These are phyloP conservation scores for Elephantulus edwardii DNA, from an alignment of 2,113 vertebrate genomes.

Conservation along the genomic window DNA sequence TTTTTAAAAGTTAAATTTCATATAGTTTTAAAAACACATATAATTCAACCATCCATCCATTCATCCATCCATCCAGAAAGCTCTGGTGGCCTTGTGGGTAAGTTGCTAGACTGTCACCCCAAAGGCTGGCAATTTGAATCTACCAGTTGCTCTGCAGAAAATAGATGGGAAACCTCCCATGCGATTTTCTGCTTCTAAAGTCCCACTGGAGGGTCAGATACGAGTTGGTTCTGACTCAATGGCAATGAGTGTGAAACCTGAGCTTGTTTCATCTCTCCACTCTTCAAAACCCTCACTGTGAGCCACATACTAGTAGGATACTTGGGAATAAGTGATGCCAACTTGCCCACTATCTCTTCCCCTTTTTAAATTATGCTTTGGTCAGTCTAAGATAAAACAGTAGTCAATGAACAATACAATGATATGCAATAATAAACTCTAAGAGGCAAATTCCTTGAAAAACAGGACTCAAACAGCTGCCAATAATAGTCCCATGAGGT, in stretches of 20 bases:
- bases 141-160: too few relatives aligned
- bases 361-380: neutral
- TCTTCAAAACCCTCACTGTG: neutral
- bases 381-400: neutral
- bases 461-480: neutral
- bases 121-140: too few relatives aligned
- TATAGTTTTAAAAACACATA: neutral
- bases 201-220: too few relatives aligned
- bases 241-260: too few relatives aligned
- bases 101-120: too few relatives aligned
- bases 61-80: neutral
- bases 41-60: neutral
- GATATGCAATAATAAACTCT: neutral
- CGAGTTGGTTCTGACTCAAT: too few relatives aligned
- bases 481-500: neutral
- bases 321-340: neutral
- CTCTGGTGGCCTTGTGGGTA: too few relatives aligned
- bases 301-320: neutral
- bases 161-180: too few relatives aligned
- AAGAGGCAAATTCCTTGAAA: neutral
- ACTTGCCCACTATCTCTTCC: neutral
- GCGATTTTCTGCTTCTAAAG: too few relatives aligned
- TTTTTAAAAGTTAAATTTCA: constrained; percentile 45
- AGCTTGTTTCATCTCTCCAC: neutral
- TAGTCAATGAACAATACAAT: neutral